Base-by-base conservation (phyloP, 2,888 invertebrate genomes). In the Tenthredo livida region DNA sequence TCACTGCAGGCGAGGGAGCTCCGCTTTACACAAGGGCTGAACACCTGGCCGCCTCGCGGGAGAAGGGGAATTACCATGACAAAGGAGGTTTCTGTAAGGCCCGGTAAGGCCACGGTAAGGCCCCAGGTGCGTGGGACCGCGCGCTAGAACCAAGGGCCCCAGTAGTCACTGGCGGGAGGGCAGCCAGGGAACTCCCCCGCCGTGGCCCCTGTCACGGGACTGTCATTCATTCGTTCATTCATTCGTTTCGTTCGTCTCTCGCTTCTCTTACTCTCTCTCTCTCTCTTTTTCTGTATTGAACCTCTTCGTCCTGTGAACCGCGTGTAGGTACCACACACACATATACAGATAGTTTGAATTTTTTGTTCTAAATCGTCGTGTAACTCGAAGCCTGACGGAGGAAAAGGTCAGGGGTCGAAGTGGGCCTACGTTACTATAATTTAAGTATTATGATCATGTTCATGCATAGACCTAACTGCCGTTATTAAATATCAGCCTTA, bases 111-210 rank as follows among this genome's bases (percentile, higher is more conserved):
- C 88, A 88, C 84, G 89, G 89, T 85, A 86, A 89, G 89, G 88
- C 86, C 90, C 92, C 92, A 92, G 92, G 91, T 92, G 92, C 92
- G 92, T 92, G 92, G 92, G 92, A 92, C 92, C 91, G 85, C 47
- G 85, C 73, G 54, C 86, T 89, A 89, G 85, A 88, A 84, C 29
- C 84, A 85, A 83, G 87, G 88, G 89, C 88, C 89, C 90, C 91
- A 87, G 91, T 92, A 91, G 92, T 90, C 86, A 88, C 88, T 87
- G 88, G 89, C 91, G 91, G 91, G 90, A 91, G 91, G 91, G 91
- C 92, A 90, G 91, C 91, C 78, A 88, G 89, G 87, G 87, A 85
- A 90, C 91, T 90, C 91, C 91, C 91, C 91, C 92, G 91, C 92
- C 91, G 90, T 89, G 90, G 86, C 85, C 75, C 77, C 84, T 84